Percentiles rank a stretch among this genome's conserved stretches.
Conservation (phyloP, 92 coral and sea anemone genomes). For the Paragorgia papillata region DNA sequence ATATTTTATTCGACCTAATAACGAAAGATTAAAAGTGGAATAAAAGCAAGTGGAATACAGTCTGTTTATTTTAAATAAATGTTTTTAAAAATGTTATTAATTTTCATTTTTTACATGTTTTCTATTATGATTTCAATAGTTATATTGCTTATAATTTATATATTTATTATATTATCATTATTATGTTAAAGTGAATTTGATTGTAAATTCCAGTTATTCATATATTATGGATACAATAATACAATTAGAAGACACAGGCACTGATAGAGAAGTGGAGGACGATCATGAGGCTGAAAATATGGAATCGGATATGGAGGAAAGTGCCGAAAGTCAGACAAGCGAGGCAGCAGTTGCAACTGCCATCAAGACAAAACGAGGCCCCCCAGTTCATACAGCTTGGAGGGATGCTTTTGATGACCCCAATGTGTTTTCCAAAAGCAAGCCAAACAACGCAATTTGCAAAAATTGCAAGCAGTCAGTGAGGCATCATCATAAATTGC, state of each 20-base stretch:
- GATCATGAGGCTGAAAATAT: neutral
- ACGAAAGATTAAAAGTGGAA: slow-evolving; percentile 12
- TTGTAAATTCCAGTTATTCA: slow-evolving; percentile 20
- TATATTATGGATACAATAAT: slow-evolving; percentile 13
- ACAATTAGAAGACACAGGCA: slow-evolving; percentile 1
- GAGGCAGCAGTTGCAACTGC: neutral
- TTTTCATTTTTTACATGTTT: neutral
- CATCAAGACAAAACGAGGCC: slow-evolving; percentile 16
- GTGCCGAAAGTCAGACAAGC: slow-evolving; percentile 9
- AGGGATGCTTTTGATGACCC: slow-evolving; percentile 28
- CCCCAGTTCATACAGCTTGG: slow-evolving; percentile 21
- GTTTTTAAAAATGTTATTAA: slow-evolving; percentile 15
- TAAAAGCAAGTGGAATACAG: slow-evolving; percentile 20
- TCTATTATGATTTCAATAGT: slow-evolving; percentile 1
- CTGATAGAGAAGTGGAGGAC: slow-evolving; percentile 24
- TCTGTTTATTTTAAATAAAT: slow-evolving; percentile 11
- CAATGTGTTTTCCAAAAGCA: slow-evolving; percentile 15
- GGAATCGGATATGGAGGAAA: slow-evolving; percentile 27
- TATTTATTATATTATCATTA: no score
- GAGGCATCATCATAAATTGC: slow-evolving; percentile 29
- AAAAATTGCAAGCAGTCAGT: slow-evolving; percentile 23
- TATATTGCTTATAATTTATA: neutral
- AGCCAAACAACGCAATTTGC: slow-evolving; percentile 33
- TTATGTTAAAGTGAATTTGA: slow-evolving; percentile 1
- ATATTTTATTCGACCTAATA: slow-evolving; percentile 19